Evolutionary conservation across 1,140 invertebrate species (phyloP), one percentile per base, ranked within the genome.

Genomic region (Dreissena rostriformis): DNA sequence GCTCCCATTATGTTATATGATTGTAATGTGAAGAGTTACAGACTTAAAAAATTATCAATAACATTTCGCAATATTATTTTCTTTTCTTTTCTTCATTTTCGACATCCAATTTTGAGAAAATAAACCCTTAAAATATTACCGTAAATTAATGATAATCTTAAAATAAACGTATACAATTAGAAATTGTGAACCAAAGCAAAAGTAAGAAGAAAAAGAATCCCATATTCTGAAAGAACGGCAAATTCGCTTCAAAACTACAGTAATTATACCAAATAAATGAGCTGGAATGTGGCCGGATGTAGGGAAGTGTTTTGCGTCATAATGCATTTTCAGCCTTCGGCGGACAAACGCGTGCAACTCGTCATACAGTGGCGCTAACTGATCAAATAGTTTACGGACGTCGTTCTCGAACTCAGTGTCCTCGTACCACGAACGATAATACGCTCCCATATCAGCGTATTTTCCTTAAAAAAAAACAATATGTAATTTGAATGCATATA

Each of bases 311-410:
- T 89, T 75, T 63, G 80, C 79, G 1, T 88, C 89, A 68, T 95
- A 95, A 11, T 86, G 94, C 90, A 97, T 96, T 24, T 96, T 95
- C n/a, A 99, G 94, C 91, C 96, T 96, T 82, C 96, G 95, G 57
- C 98, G 95, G 0, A 98, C 96, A 92, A 98, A 99, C 7, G 97
- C 96, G 89, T 98, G 98, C 0, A 99, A 93, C 73, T 97, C 95
- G 84, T 97, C 96, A 90, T 99, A 99, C 0, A 99, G 93, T 0
- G 97, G 98, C 68, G 96, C 95, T 19, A 98, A 95, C 93, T 96
- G 95, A 85, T 96, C 95, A 96, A 97, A 98, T 26, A 97, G 95
- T 73, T 96, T 95, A 77, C 97, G 96, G 0, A 91, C 82, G 87
- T 98, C 97, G 68, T 96, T 93, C 61, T 92, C 84, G 79, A 94